Base-by-base conservation (phyloP, 1,140 invertebrate species). In the Hylaeus anthracinus region DNA sequence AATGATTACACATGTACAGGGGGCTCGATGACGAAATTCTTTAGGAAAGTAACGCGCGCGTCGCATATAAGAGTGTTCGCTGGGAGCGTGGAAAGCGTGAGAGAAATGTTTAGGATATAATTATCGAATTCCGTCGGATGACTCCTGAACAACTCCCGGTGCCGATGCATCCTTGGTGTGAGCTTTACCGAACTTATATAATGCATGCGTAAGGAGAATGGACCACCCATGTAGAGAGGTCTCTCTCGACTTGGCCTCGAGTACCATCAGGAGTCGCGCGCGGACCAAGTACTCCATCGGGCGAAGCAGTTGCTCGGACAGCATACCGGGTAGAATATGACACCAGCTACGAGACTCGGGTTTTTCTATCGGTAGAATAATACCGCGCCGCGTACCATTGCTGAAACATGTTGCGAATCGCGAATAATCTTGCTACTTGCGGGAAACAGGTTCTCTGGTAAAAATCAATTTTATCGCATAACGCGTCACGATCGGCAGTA, bases 181-280 rank as follows among this genome's bases (percentile, higher is more conserved):
- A 88, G 86, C 84, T 86, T 88, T 82, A 79, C 84, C 82, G 81
- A 87, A 88, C 89, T 90, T 90, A 89, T 90, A 90, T 90, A 92
- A 93, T 92, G 87, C 84, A 89, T 89, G 88, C 87, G 90, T 88
- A 89, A 89, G 88, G 91, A 91, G 91, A 92, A 92, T 89, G 91
- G 92, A 93, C 92, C 92, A 93, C 92, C 92, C 92, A 93, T 91
- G 88, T 90, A 86, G 91, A 91, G 74, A 86, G 83, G 78, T 84
- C 75, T 82, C 87, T 88, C 85, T 92, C 88, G 91, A 92, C 88
- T 89, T 83, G 85, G 86, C 84, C 84, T 90, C 87, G 84, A 91
- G 92, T 87, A 88, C 89, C 82, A 89, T 92, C 71, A 81, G 91
- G 90, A 89, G 89, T 91, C 90, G 87, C 90, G 90, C 90, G 90